phyloP scores from a whole-genome alignment of 2,888 invertebrate genomes.

The Tiliacea citrago region DNA sequence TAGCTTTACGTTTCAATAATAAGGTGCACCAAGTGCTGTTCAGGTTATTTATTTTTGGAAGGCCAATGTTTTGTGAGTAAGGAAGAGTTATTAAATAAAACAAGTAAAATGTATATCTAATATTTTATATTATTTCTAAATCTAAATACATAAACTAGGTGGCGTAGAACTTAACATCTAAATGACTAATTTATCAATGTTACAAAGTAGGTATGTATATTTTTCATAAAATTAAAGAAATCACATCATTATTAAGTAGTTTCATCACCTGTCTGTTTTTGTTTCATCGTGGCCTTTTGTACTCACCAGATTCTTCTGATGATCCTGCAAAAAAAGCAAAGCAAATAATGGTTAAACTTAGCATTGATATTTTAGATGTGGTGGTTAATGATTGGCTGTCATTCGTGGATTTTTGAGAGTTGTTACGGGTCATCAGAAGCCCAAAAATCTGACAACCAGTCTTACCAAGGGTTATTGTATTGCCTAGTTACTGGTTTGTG shows the following conservation, averaged over 20 bases:
- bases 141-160: slow-evolving; percentile 73
- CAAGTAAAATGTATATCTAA: slow-evolving; percentile 58
- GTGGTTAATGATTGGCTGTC: background rate
- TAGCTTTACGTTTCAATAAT: background rate
- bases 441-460: too few species aligned
- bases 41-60: background rate
- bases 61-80: background rate
- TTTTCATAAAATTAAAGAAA: slow-evolving; percentile 81
- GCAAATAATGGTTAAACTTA: background rate
- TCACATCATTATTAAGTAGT: slow-evolving; percentile 87
- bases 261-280: slow-evolving; percentile 67
- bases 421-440: too few species aligned
- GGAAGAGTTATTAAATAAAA: slow-evolving; percentile 37
- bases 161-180: slow-evolving; percentile 81
- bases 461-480: too few species aligned
- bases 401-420: too few species aligned
- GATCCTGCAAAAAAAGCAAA: slow-evolving; percentile 77
- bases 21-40: too few species aligned
- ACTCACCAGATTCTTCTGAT: slow-evolving; percentile 88
- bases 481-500: too few species aligned
- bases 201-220: slow-evolving; percentile 70
- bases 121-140: slow-evolving; percentile 77
- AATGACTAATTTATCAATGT: slow-evolving; percentile 86
- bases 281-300: slow-evolving; percentile 85
- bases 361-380: background rate